Percentiles rank a stretch among this genome's conserved stretches.
These are phyloP conservation scores for Psittacula derbiana DNA, from an alignment of 2,797 vertebrate species.

Conservation along the genomic window DNA sequence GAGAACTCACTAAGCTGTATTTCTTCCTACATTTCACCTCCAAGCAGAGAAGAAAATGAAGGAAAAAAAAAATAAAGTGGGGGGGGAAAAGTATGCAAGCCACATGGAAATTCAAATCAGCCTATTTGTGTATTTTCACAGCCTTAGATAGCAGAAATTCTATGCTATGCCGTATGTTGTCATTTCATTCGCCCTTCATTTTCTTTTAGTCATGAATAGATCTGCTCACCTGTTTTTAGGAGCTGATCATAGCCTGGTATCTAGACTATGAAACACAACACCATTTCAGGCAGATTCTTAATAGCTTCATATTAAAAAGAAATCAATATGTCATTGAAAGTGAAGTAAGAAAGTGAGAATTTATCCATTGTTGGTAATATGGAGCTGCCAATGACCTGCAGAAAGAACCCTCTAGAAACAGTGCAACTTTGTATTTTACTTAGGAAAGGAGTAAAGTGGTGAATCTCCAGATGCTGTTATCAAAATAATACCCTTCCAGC, in stretches of 20 bases:
- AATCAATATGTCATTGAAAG: neutral
- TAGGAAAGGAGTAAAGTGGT: accelerated
- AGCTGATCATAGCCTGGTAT: neutral
- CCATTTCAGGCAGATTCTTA: neutral
- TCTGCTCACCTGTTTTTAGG: neutral
- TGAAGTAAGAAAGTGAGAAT: accelerated
- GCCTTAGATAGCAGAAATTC: accelerated
- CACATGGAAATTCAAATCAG: neutral
- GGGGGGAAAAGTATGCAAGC: neutral
- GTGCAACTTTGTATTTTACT: neutral
- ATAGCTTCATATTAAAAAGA: neutral
- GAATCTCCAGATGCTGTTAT: neutral
- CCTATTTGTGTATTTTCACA: neutral
- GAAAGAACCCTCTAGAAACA: neutral
- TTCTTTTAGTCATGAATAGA: neutral
- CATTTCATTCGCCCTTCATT: neutral
- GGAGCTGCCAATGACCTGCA: neutral
- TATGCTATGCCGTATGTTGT: accelerated
- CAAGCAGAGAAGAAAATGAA: neutral
- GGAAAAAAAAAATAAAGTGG: no score
- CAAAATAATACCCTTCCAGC: neutral
- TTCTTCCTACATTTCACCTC: neutral
- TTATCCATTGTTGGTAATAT: neutral
- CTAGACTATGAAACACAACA: accelerated
- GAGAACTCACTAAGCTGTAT: neutral